Base-by-base conservation (phyloP, 2,888 invertebrate genomes). In the Stenoptilia bipunctidactyla region DNA sequence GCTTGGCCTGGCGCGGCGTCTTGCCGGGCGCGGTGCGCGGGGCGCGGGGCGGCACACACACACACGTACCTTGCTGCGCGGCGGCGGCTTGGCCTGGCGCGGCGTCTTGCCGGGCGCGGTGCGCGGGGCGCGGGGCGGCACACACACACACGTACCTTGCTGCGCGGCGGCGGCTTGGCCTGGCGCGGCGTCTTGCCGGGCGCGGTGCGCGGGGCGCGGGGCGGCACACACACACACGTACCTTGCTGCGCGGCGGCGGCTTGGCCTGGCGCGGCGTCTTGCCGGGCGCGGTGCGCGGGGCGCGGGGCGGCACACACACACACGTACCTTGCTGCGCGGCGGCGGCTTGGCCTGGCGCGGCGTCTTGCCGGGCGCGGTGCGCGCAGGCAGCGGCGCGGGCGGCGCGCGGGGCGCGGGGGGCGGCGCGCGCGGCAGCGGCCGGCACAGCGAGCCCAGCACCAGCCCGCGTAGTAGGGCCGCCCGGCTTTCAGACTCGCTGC, bases 371-470 rank as follows among this genome's bases (percentile, higher is more conserved):
- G n/a, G 30, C 30, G 30, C n/a, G n/a, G 30, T 30, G 51, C 34
- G 52, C 46, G 44, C 51, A 51, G 50, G 45, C 34, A 39, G 34
- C 41, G 40, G 41, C 39, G 45, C 54, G 49, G 52, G 42, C 49
- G 56, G 39, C 44, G 60, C 56, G 36, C 58, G 58, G 45, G 61
- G 61, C 40, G 58, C 53, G 45, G 56, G 51, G 47, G 53, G 50
- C 40, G 49, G 52, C 43, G 46, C 48, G 40, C 53, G 61, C 45
- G 65, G 66, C 37, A 72, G 55, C 37, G 71, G 59, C 36, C 67
- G 69, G 0, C 79, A 80, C 47, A 83, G 67, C 36, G 83, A 80
- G 55, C 82, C 82, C 48, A 83, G 72, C 66, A 83, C 57, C 46
- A 82, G 61, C 1, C 76, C 83, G 52, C 80, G 77, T 40, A 83